Percentiles rank a stretch among this genome's conserved stretches.
These are phyloP conservation scores for Rafetus swinhoei DNA, from an alignment of 2,113 vertebrate species.

Conservation along the genomic window DNA sequence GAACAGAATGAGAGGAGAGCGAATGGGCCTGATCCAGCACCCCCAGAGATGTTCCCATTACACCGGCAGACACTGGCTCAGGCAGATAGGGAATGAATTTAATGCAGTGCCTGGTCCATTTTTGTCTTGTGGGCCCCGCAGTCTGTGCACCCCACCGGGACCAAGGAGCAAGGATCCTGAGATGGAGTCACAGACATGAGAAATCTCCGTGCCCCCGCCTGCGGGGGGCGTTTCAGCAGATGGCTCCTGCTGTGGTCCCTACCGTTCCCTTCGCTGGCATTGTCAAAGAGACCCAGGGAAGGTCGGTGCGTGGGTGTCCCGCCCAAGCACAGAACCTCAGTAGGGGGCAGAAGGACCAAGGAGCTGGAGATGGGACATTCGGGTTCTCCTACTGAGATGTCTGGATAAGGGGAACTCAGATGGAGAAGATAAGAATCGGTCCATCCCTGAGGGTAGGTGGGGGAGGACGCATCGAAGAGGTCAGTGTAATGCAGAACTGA, in stretches of 20 bases:
- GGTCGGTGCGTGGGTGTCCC: neutral
- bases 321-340: neutral
- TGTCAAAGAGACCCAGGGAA: neutral
- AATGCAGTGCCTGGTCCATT: slow-evolving; percentile 20
- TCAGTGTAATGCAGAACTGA: neutral
- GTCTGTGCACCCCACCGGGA: slow-evolving; percentile 13
- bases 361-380: neutral
- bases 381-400: neutral
- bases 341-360: neutral
- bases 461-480: neutral
- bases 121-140: slow-evolving; percentile 47
- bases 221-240: neutral
- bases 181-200: neutral
- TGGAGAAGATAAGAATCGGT: neutral
- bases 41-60: slow-evolving; percentile 62
- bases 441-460: neutral
- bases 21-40: slow-evolving; percentile 50
- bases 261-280: neutral
- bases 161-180: neutral
- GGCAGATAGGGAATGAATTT: slow-evolving; percentile 59
- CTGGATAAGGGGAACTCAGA: rapidly evolving
- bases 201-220: neutral
- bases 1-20: slow-evolving; percentile 54
- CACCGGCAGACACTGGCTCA: slow-evolving; percentile 62
- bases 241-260: neutral